Evolutionary conservation across 2,888 invertebrate species (phyloP).

Genomic region (Disparrhopalites patrizii): DNA sequence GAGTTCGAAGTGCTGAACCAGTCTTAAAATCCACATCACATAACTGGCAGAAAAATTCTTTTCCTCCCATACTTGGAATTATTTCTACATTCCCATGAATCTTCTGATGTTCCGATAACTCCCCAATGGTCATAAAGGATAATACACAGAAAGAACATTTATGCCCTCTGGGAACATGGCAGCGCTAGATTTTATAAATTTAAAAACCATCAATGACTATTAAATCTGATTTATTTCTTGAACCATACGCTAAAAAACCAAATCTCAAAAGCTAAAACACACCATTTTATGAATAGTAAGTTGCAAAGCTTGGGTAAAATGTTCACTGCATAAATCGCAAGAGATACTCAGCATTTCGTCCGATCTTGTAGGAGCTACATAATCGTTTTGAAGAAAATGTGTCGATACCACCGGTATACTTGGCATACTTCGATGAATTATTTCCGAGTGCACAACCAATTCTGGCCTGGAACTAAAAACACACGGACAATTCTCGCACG

Average conservation of each 20-base stretch:
- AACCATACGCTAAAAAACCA: too few species aligned
- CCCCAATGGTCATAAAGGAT: slow-evolving; percentile 12
- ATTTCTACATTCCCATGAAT: slow-evolving; percentile 10
- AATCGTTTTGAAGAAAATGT: background rate
- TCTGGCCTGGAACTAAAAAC: slow-evolving; percentile 16
- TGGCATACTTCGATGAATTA: slow-evolving; percentile 15
- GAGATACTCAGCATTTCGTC: background rate
- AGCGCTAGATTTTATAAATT: background rate
- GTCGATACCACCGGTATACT: background rate
- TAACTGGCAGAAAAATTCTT: background rate
- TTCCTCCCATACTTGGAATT: background rate
- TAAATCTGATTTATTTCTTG: too few species aligned
- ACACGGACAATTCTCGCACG: slow-evolving; percentile 11
- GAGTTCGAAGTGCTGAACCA: background rate
- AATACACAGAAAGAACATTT: slow-evolving; percentile 5
- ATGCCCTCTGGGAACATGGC: slow-evolving; percentile 15
- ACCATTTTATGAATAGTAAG: slow-evolving; percentile 25
- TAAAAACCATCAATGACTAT: background rate
- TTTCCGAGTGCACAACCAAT: slow-evolving; percentile 17
- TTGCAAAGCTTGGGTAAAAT: slow-evolving; percentile 7
- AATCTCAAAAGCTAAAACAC: slow-evolving; percentile 2
- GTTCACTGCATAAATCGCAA: slow-evolving; percentile 19
- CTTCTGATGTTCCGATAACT: slow-evolving; percentile 1
- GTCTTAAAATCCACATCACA: slow-evolving; percentile 7
- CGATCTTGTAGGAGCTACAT: background rate